Conservation (phyloP, 1,140 invertebrate genomes). For the Lepidurus packardi region DNA sequence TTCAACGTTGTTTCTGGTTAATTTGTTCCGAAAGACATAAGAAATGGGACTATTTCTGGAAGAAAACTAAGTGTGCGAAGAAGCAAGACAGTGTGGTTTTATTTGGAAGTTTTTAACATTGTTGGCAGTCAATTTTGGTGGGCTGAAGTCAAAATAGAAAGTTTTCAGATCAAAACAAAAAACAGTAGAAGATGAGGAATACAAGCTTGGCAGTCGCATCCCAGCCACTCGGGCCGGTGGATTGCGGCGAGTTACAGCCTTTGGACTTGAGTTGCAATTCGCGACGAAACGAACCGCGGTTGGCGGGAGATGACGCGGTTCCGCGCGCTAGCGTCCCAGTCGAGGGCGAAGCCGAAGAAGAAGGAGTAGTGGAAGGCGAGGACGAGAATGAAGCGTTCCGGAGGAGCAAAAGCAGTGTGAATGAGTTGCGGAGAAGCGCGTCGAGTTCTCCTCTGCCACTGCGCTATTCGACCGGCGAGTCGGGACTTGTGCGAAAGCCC, state of each 20-base stretch:
- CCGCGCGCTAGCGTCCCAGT: background rate
- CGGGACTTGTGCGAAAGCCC: slow-evolving; percentile 6
- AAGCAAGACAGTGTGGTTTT: background rate
- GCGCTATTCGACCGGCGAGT: slow-evolving; percentile 20
- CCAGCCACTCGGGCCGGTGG: slow-evolving; percentile 25
- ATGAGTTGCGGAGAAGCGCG: background rate
- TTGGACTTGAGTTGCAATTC: slow-evolving; percentile 35
- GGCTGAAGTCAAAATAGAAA: background rate
- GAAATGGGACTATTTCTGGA: no score
- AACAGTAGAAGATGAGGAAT: slow-evolving; percentile 31
- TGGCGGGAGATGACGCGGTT: background rate
- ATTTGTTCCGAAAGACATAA: no score
- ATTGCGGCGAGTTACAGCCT: slow-evolving; percentile 28
- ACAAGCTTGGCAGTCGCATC: slow-evolving; percentile 30
- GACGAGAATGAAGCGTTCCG: slow-evolving; percentile 5
- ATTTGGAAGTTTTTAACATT: background rate
- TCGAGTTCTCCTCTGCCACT: slow-evolving; percentile 8
- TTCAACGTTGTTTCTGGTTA: no score
- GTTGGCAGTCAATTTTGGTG: background rate
- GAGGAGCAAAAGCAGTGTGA: background rate
- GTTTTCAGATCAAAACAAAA: background rate
- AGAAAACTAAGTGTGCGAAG: no score
- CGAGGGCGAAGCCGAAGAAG: background rate
- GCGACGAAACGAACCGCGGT: background rate
- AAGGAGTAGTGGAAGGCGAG: background rate